Conservation (phyloP, 2,113 vertebrate genomes). For the Columba janthina region DNA sequence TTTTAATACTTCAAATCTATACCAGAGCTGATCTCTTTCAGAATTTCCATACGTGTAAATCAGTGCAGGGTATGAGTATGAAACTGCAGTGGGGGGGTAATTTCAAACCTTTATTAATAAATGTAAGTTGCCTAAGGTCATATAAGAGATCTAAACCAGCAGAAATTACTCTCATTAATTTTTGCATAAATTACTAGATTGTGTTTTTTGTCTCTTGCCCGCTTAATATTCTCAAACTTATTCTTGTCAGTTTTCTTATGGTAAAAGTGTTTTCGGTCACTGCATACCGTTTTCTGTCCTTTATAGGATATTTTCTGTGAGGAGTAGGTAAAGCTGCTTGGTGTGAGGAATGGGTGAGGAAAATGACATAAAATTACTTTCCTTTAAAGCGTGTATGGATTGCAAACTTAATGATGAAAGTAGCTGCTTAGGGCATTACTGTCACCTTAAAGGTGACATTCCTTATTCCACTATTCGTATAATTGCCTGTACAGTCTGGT, state of each 20-base stretch:
- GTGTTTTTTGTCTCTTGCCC: background rate
- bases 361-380: background rate
- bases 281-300: background rate
- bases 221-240: background rate
- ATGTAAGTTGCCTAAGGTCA: background rate
- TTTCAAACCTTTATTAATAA: background rate
- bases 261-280: background rate
- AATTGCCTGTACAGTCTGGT: background rate
- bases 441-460: background rate
- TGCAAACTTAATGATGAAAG: background rate
- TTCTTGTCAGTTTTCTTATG: background rate
- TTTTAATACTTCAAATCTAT: background rate
- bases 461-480: background rate
- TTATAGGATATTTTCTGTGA: background rate
- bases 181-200: background rate
- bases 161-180: background rate
- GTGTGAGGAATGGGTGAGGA: background rate
- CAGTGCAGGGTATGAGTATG: background rate
- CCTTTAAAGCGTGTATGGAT: accelerated
- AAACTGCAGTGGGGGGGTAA: background rate
- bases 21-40: background rate
- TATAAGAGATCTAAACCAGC: background rate
- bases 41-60: background rate
- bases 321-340: background rate
- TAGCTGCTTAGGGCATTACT: background rate